These are phyloP conservation scores for Drosophila gaucha DNA, from an alignment of 2,888 invertebrate genomes.

Conservation along the genomic window DNA sequence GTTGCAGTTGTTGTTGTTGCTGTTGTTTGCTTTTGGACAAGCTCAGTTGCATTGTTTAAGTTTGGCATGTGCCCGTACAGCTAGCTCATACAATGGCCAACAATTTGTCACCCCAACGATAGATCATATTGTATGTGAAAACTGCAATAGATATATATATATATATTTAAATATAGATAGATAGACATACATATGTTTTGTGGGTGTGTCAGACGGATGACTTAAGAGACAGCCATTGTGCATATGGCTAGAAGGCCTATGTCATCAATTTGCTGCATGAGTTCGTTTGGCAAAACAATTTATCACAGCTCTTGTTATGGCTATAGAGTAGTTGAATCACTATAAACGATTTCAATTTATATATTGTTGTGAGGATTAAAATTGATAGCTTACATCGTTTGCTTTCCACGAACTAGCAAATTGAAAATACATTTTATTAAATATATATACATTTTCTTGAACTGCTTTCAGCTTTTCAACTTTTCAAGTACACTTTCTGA, in stretches of 20 bases:
- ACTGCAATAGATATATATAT: neutral
- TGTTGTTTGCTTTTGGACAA: slow-evolving; percentile 48
- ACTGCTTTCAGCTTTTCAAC: too few relatives aligned
- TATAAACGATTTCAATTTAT: slow-evolving; percentile 9
- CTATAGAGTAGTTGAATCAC: slow-evolving; percentile 10
- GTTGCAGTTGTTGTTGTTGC: slow-evolving; percentile 2
- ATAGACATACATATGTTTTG: neutral
- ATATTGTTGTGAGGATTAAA: slow-evolving; percentile 5
- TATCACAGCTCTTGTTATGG: slow-evolving; percentile 32
- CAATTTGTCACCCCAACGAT: slow-evolving; percentile 63
- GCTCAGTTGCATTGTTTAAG: slow-evolving; percentile 66
- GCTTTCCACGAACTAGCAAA: slow-evolving; percentile 14
- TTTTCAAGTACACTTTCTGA: too few relatives aligned
- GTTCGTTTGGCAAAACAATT: slow-evolving; percentile 29
- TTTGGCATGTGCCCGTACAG: slow-evolving; percentile 64
- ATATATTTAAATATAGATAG: neutral
- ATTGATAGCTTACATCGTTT: slow-evolving; percentile 5
- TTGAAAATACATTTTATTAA: slow-evolving; percentile 5
- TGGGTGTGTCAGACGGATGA: slow-evolving; percentile 58
- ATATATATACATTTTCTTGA: neutral
- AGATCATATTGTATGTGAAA: slow-evolving; percentile 16
- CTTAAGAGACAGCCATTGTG: slow-evolving; percentile 57
- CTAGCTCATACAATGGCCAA: slow-evolving; percentile 33
- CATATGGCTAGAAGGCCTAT: slow-evolving; percentile 19
- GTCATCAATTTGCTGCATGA: slow-evolving; percentile 71